Conservation (phyloP, 2,113 vertebrate genomes). For the Brachyistius frenatus region DNA sequence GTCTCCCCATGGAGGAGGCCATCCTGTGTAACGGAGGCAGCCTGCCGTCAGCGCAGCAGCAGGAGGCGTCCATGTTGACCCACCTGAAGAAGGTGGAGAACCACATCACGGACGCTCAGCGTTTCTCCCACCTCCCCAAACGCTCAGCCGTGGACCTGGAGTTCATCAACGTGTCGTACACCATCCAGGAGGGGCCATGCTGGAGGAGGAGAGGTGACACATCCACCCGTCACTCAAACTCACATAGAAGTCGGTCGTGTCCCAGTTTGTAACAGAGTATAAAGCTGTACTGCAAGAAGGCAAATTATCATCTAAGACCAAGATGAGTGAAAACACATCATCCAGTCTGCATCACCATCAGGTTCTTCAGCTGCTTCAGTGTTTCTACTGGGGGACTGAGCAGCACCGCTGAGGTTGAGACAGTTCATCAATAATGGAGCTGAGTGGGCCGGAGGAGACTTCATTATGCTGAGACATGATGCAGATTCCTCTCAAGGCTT, state of each 20-base stretch:
- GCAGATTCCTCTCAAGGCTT: background rate
- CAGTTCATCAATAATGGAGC: conserved; percentile 37
- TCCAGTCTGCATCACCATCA: too few relatives aligned
- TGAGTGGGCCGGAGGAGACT: conserved; percentile 19
- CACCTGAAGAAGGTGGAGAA: conserved; percentile 97
- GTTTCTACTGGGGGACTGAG: too few relatives aligned
- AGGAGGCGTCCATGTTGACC: conserved; percentile 88
- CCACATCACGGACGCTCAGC: conserved; percentile 93
- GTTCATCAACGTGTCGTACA: conserved; percentile 94
- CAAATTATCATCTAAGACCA: too few relatives aligned
- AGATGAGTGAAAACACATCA: too few relatives aligned
- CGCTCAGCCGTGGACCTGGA: conserved; percentile 94
- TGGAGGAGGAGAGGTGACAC: conserved; percentile 93
- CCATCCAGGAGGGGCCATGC: conserved; percentile 93
- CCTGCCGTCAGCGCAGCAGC: conserved; percentile 50
- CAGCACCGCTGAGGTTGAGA: conserved; percentile 11
- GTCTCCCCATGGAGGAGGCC: conserved; percentile 89
- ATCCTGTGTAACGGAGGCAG: conserved; percentile 58
- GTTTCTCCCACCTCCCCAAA: conserved; percentile 94
- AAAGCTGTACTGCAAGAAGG: too few relatives aligned
- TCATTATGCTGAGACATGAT: background rate
- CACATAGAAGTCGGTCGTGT: too few relatives aligned
- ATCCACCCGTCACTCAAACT: background rate
- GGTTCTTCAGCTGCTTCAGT: too few relatives aligned
- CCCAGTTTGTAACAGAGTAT: too few relatives aligned